Conservation (phyloP, 2,797 vertebrate species). For the Mycteria americana region DNA sequence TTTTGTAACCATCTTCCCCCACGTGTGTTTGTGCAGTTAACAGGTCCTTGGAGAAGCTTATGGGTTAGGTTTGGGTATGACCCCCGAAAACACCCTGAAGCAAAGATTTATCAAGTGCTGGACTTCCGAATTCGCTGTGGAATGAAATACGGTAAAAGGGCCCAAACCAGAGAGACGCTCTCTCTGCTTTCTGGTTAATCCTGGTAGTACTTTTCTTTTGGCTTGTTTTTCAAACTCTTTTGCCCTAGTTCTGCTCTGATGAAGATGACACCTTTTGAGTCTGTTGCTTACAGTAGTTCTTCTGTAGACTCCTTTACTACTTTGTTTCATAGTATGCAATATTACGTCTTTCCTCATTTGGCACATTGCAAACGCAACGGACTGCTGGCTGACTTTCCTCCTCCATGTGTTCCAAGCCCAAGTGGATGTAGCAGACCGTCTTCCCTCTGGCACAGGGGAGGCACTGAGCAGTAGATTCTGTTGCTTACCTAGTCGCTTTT, state of each 20-base stretch:
- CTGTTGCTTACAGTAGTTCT: background rate
- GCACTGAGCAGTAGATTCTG: background rate
- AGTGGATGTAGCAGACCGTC: background rate
- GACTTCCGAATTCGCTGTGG: slow-evolving; percentile 97
- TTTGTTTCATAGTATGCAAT: background rate
- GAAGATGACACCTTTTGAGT: background rate
- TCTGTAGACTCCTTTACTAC: background rate
- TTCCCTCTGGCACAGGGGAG: background rate
- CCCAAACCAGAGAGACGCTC: background rate
- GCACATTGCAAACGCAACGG: background rate
- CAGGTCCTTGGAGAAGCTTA: slow-evolving; percentile 95
- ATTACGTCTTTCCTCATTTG: background rate
- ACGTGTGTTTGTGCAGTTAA: slow-evolving; percentile 78
- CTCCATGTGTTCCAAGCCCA: background rate
- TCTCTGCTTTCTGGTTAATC: slow-evolving; percentile 37
- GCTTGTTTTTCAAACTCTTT: background rate
- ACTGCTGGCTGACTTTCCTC: background rate
- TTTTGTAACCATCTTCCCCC: background rate
- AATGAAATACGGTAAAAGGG: slow-evolving; percentile 86
- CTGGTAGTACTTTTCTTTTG: slow-evolving; percentile 22
- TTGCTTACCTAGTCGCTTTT: background rate
- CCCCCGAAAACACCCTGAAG: slow-evolving; percentile 84
- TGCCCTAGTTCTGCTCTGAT: background rate
- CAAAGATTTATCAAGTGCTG: slow-evolving; percentile 94
- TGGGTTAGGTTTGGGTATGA: slow-evolving; percentile 96